Evolutionary conservation across 2,888 invertebrate species (phyloP).

Genomic region (Troides helena): DNA sequence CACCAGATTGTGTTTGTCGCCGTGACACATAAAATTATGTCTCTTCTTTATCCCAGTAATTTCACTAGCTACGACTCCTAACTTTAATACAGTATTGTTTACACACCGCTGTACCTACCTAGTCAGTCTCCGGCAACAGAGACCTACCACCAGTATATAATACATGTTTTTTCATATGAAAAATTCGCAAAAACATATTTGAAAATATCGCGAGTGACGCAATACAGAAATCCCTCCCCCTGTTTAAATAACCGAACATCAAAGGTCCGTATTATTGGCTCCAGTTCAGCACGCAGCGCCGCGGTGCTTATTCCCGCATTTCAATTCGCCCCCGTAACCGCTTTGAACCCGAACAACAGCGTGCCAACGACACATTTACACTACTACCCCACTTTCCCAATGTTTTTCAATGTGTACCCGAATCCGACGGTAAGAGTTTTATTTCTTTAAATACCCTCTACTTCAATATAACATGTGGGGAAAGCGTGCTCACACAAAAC

Average conservation of each 20-base stretch:
- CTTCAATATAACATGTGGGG: too few species aligned
- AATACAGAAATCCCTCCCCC: conserved; percentile 58
- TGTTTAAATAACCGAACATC: conserved; percentile 71
- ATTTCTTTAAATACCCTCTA: too few species aligned
- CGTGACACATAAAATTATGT: too few species aligned
- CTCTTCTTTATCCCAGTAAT: too few species aligned
- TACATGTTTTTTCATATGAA: conserved; percentile 38
- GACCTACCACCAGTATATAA: too few species aligned
- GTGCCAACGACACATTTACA: conserved; percentile 1
- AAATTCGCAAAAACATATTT: conserved; percentile 40
- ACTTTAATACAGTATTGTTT: too few species aligned
- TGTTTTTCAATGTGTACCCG: neutral
- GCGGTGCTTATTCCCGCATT: conserved; percentile 17
- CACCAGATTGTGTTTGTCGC: too few species aligned
- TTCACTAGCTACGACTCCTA: too few species aligned
- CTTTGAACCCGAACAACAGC: conserved; percentile 16
- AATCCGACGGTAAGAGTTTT: too few species aligned
- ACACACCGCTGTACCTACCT: too few species aligned
- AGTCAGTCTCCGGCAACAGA: too few species aligned
- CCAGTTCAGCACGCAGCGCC: conserved; percentile 24
- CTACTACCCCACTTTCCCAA: conserved; percentile 1
- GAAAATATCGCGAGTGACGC: conserved; percentile 44
- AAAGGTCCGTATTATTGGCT: conserved; percentile 46
- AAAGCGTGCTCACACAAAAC: too few species aligned
- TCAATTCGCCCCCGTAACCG: conserved; percentile 23